phyloP scores from a whole-genome alignment of 2,888 invertebrate genomes.

The Cyrtodaria siliqua region DNA sequence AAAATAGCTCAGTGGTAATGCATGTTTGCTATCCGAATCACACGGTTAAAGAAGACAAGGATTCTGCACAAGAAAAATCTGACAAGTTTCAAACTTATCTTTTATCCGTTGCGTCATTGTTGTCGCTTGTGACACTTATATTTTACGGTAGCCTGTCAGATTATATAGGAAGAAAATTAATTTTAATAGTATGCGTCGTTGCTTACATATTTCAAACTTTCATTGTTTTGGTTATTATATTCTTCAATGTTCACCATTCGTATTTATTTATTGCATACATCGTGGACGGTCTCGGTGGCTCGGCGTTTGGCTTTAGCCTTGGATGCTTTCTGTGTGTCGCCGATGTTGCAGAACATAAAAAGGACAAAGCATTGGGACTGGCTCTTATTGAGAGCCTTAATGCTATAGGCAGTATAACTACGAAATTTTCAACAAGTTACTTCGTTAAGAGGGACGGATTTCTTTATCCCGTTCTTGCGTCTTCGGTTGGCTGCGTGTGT shows the following conservation, averaged over 20 bases:
- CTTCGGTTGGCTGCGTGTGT: not conserved
- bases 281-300: constrained; percentile 19
- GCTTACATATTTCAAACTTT: constrained; percentile 6
- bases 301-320: constrained; percentile 20
- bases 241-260: not conserved
- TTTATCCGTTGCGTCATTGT: constrained; percentile 15
- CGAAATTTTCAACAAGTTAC: constrained; percentile 11
- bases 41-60: constrained; percentile 20
- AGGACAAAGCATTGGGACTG: constrained; percentile 10
- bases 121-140: constrained; percentile 23
- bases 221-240: constrained; percentile 4
- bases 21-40: constrained; percentile 20
- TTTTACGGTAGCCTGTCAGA: constrained; percentile 17
- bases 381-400: constrained; percentile 22
- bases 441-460: not conserved
- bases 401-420: constrained; percentile 19
- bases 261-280: constrained; percentile 12
- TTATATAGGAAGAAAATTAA: constrained; percentile 16
- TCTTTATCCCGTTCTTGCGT: not conserved
- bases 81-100: constrained; percentile 21
- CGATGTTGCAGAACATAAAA: constrained; percentile 8
- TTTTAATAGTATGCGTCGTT: constrained; percentile 4
- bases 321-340: constrained; percentile 17
- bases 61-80: constrained; percentile 11
- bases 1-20: constrained; percentile 2